Base-by-base conservation (phyloP, 2,797 vertebrate species). In the Fringilla coelebs region DNA sequence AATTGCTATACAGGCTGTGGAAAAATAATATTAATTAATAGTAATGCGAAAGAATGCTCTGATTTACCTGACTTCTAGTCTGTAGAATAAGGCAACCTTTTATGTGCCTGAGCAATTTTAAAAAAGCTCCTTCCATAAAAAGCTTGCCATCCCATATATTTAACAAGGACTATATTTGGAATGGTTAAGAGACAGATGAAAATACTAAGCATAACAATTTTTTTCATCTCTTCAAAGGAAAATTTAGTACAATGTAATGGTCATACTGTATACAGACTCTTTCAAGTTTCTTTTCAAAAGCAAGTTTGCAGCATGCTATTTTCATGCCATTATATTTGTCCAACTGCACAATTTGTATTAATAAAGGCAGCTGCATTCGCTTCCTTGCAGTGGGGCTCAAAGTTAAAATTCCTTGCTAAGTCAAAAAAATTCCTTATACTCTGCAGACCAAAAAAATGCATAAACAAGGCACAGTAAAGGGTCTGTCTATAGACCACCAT, bases 241-340 rank as follows among this genome's bases (percentile, higher is more conserved):
- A 91, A 85, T 67, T 77, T 68, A 58, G 36, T 75, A 81, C 77
- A 88, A 83, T 88, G 67, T 74, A 96, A 84, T 76, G 89, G 61
- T 91, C 66, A 38, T 41, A 84, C 51, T 70, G 86, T 88, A 85
- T 76, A 91, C 78, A 85, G 55, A 85, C 57, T 90, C 73, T 89
- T 95, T 91, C 77, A 92, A 88, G 65, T 71, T 88, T 93, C 76
- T 91, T 95, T 96, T 94, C 81, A 96, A 95, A 97, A 95, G 73
- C 78, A 52, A 93, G 70, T 92, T 93, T 96, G 36, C 88, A 93
- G 91, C 85, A 83, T 92, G 87, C 61, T 94, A 79, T 80, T 96
- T 96, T 96, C 93, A 86, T 91, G 94, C 90, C 94, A 94, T 94
- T 94, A 95, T 81, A 66, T 95, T 90, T 89, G 90, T 91, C 85